Conservation (phyloP, 1,140 invertebrate genomes). For the Carposina sasakii region DNA sequence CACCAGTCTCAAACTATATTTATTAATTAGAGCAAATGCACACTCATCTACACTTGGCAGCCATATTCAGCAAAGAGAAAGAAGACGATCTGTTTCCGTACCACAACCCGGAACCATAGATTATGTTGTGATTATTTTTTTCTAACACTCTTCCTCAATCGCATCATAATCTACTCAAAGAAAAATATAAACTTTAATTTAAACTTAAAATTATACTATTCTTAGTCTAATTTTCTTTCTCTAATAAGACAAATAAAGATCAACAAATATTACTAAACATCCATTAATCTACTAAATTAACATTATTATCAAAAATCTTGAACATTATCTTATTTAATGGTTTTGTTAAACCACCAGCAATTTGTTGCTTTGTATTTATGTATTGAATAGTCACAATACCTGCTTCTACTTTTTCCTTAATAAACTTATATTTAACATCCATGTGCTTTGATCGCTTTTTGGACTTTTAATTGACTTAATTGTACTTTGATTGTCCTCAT, state of each 20-base stretch:
- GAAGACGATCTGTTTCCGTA: no score
- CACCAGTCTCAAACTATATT: no score
- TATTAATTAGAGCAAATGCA: no score
- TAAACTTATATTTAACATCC: no score
- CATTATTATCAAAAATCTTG: background rate
- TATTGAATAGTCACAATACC: background rate
- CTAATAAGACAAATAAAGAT: background rate
- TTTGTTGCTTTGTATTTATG: background rate
- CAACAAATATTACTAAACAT: background rate
- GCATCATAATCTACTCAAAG: background rate
- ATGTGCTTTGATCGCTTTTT: background rate
- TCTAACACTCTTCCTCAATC: background rate
- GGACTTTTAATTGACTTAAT: background rate
- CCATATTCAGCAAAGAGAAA: no score
- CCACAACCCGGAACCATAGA: no score
- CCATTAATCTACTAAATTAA: background rate
- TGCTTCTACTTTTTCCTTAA: background rate
- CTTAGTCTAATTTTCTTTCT: background rate
- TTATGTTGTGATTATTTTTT: no score
- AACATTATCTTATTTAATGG: background rate
- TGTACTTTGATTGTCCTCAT: conserved; percentile 3
- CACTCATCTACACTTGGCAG: no score
- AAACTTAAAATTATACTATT: background rate
- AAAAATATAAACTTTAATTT: background rate
- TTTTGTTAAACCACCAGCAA: background rate